These are phyloP conservation scores for Diarsia brunnea DNA, from an alignment of 2,888 invertebrate genomes.

Conservation along the genomic window DNA sequence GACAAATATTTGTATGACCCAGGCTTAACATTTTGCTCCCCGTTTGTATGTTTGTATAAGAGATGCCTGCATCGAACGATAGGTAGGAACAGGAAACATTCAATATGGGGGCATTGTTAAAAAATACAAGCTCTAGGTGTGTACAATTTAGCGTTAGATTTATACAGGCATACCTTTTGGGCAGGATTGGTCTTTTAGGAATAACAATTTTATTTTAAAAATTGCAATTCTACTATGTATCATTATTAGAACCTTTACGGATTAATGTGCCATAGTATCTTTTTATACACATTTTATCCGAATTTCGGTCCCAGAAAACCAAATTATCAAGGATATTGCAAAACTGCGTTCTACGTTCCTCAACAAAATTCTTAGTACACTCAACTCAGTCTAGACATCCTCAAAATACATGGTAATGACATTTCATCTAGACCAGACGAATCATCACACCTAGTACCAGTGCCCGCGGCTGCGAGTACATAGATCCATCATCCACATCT, in stretches of 20 bases:
- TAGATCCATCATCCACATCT: constrained; percentile 51
- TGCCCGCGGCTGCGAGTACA: constrained; percentile 1
- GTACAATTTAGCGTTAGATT: neutral
- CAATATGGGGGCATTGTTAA: neutral
- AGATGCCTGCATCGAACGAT: constrained; percentile 12
- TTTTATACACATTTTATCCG: neutral
- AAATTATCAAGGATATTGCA: neutral
- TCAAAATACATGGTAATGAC: constrained; percentile 58
- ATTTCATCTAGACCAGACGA: constrained; percentile 41
- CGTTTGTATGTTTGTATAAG: constrained; percentile 8
- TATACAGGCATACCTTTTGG: neutral
- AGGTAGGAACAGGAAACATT: constrained; percentile 17
- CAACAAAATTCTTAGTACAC: constrained; percentile 10
- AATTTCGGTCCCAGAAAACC: neutral
- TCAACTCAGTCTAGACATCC: constrained; percentile 21
- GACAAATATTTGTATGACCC: constrained; percentile 12
- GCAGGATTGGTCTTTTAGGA: too few relatives aligned
- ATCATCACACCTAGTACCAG: constrained; percentile 22
- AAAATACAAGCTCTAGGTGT: constrained; percentile 12
- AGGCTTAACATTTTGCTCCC: constrained; percentile 15
- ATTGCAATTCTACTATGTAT: neutral
- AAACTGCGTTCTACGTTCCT: neutral
- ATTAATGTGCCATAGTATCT: neutral
- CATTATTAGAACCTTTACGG: neutral
- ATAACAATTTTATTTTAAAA: too few relatives aligned